These are phyloP conservation scores for Platysteira castanea DNA, from an alignment of 2,113 vertebrate species.

Conservation along the genomic window DNA sequence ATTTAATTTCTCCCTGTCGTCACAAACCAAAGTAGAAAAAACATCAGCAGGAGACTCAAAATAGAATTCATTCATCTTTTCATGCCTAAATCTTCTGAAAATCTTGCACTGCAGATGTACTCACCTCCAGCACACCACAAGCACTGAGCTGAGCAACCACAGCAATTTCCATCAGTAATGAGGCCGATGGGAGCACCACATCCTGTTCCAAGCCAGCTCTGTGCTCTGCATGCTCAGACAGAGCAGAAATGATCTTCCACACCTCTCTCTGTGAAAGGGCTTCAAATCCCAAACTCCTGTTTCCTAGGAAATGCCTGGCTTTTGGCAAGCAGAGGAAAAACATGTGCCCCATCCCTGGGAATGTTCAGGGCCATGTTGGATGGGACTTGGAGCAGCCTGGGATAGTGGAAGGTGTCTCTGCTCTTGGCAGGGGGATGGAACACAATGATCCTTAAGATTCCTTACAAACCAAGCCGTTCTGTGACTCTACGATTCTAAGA, in stretches of 20 bases:
- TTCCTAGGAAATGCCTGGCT: neutral
- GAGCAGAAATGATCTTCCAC: neutral
- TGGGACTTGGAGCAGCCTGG: neutral
- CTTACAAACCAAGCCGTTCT: neutral
- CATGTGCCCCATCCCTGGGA: neutral
- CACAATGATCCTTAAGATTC: neutral
- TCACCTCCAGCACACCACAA: neutral
- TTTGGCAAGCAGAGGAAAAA: neutral
- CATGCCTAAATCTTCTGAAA: neutral
- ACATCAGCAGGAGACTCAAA: neutral
- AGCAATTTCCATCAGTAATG: neutral
- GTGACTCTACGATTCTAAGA: neutral
- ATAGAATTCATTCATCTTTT: neutral
- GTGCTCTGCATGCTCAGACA: neutral
- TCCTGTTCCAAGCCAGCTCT: neutral
- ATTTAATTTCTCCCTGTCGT: neutral
- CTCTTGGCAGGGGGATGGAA: neutral
- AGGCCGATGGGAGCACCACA: neutral
- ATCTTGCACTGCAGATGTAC: neutral
- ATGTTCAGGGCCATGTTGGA: neutral
- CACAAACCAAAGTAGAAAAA: neutral
- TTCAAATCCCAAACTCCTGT: accelerated
- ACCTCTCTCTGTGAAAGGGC: neutral
- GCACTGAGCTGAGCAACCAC: neutral
- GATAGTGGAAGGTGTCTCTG: neutral